Evolutionary conservation across 2,797 vertebrate species (phyloP).

Genomic region (Propithecus perrieri): DNA sequence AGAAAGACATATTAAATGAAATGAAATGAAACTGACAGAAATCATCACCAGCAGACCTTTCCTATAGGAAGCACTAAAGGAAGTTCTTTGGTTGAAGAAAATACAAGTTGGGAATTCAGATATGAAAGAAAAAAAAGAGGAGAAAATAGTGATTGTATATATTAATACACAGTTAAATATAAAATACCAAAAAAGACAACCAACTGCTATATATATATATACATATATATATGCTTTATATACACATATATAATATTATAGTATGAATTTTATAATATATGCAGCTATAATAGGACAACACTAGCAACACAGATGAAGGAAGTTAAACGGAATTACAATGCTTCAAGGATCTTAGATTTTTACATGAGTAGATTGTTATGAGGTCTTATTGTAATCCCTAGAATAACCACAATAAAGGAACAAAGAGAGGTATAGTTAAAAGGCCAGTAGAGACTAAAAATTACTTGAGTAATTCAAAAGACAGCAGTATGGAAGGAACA

Average conservation of each 20-base stretch:
- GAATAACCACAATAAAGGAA: neutral
- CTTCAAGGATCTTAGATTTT: neutral
- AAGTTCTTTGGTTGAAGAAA: neutral
- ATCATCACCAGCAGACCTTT: neutral
- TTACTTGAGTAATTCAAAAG: neutral
- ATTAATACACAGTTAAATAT: neutral
- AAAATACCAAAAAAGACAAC: neutral
- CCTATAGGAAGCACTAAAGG: neutral
- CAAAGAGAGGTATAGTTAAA: neutral
- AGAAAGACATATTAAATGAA: neutral
- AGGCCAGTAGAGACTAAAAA: neutral
- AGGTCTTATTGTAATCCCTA: neutral
- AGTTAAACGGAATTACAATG: neutral
- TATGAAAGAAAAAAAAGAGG: neutral
- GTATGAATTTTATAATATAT: neutral
- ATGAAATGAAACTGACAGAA: neutral
- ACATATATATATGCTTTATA: neutral
- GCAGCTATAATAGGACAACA: neutral
- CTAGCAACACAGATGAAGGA: neutral
- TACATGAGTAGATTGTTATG: neutral
- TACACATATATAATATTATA: neutral
- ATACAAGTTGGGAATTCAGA: neutral
- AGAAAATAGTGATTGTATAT: neutral
- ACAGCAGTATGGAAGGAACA: neutral
- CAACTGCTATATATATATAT: neutral